Evolutionary conservation across 2,888 invertebrate genomes (phyloP).

Genomic region (Melipona bicolor): DNA sequence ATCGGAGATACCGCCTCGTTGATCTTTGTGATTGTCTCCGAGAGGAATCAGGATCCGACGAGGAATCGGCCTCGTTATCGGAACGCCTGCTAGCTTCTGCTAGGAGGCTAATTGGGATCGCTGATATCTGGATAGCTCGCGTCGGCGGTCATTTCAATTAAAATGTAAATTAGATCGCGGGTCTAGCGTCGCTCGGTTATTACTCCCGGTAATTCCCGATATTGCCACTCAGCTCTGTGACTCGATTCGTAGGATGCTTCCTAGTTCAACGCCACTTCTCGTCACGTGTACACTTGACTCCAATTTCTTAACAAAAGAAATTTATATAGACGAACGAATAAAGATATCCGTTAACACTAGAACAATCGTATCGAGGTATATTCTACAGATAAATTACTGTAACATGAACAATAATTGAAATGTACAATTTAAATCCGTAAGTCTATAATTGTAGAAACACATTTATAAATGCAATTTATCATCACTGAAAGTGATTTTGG

Average conservation of each 20-base stretch:
- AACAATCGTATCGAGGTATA: too few species aligned
- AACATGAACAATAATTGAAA: too few species aligned
- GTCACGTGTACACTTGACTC: too few species aligned
- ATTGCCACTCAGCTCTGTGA: neutral
- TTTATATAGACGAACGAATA: too few species aligned
- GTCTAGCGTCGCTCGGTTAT: conserved; percentile 21
- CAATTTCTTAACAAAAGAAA: too few species aligned
- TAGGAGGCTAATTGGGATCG: conserved; percentile 39
- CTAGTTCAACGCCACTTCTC: too few species aligned
- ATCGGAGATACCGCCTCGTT: conserved; percentile 31
- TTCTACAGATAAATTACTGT: too few species aligned
- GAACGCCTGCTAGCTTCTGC: neutral
- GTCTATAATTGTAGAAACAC: too few species aligned
- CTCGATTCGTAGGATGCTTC: neutral
- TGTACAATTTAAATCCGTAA: too few species aligned
- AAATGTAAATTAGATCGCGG: conserved; percentile 48
- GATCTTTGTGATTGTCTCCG: conserved; percentile 39
- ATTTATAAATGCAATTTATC: too few species aligned
- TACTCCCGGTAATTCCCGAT: conserved; percentile 17
- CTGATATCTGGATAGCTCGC: conserved; percentile 30
- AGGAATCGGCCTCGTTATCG: conserved; percentile 22
- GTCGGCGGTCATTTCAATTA: conserved; percentile 43
- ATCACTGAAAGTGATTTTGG: too few species aligned
- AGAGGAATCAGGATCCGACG: conserved; percentile 15
- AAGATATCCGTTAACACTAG: too few species aligned